phyloP scores from a whole-genome alignment of 2,113 vertebrate genomes.

The Pygathrix nemaeus region DNA sequence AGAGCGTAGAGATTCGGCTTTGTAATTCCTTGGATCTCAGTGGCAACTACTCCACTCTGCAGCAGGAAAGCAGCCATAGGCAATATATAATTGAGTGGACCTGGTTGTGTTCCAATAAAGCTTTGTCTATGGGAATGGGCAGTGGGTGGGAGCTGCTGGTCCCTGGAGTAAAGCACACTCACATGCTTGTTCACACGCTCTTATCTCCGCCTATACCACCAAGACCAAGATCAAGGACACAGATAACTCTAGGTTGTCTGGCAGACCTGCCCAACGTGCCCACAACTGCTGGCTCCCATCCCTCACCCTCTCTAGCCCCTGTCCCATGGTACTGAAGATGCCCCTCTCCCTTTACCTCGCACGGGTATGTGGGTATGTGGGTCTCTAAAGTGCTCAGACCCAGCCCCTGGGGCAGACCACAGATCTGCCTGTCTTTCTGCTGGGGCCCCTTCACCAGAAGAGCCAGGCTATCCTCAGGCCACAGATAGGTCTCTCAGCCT shows the following conservation, averaged over 20 bases:
- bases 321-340: too few relatives aligned
- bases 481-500: not conserved
- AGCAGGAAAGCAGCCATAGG: not conserved
- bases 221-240: not conserved
- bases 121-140: not conserved
- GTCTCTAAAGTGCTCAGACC: too few relatives aligned
- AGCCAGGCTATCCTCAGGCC: not conserved
- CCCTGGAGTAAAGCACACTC: not conserved
- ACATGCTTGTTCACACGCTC: not conserved
- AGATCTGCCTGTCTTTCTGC: not conserved
- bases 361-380: too few relatives aligned
- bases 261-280: fast-evolving
- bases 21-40: not conserved
- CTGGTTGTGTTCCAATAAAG: not conserved
- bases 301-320: not conserved
- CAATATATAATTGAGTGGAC: not conserved
- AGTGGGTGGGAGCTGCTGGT: not conserved
- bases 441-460: not conserved
- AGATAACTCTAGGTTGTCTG: not conserved
- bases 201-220: not conserved
- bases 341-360: not conserved
- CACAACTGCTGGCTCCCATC: not conserved
- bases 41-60: not conserved
- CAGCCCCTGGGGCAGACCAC: not conserved
- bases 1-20: not conserved